These are phyloP conservation scores for Adrianichthys oophorus DNA, from an alignment of 2,797 vertebrate genomes.

Conservation along the genomic window DNA sequence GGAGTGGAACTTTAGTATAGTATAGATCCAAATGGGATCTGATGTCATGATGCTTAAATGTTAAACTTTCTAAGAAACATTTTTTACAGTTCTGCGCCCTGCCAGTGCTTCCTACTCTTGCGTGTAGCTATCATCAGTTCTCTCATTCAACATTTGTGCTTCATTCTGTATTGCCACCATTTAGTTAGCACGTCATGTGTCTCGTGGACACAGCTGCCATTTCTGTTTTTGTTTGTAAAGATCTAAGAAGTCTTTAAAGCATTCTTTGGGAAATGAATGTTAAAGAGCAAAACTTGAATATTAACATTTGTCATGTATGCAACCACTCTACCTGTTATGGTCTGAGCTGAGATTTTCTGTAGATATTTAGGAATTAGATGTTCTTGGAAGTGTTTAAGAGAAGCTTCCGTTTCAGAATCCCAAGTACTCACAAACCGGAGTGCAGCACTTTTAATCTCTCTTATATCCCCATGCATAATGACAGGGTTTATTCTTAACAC, in stretches of 20 bases:
- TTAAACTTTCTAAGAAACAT: slow-evolving; percentile 2
- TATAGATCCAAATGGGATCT: background rate
- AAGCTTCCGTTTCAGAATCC: slow-evolving; percentile 20
- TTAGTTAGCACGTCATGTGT: background rate
- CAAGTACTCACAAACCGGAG: slow-evolving; percentile 25
- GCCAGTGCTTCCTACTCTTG: background rate
- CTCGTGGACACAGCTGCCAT: background rate
- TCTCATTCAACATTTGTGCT: background rate
- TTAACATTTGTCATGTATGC: too few species aligned
- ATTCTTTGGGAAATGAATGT: background rate
- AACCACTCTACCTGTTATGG: too few species aligned
- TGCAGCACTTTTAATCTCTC: slow-evolving; percentile 50
- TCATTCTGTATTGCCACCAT: background rate
- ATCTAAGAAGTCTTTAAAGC: background rate
- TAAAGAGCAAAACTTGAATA: too few species aligned
- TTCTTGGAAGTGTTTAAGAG: slow-evolving; percentile 7
- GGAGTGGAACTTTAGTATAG: too few species aligned
- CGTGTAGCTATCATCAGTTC: background rate
- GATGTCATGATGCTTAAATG: slow-evolving; percentile 2
- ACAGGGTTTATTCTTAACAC: slow-evolving; percentile 52
- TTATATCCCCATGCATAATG: slow-evolving; percentile 37
- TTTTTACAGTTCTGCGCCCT: background rate
- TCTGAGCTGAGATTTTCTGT: background rate
- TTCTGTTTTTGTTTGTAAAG: background rate
- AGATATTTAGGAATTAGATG: slow-evolving; percentile 3